Conservation (phyloP, 2,113 vertebrate species). For the Odocoileus hemionus region DNA sequence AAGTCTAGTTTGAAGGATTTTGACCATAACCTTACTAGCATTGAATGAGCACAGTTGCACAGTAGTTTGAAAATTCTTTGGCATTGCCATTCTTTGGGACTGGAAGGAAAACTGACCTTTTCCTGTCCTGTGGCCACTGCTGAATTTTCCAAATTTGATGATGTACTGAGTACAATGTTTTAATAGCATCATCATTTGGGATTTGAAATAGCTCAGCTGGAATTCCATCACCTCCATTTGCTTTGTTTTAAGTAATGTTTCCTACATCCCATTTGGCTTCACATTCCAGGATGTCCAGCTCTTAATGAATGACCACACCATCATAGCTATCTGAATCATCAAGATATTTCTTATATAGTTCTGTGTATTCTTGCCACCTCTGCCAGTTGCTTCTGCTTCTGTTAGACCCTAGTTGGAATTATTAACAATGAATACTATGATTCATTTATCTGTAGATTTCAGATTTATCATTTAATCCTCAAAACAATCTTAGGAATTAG, state of each 20-base stretch:
- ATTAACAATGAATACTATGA: background rate
- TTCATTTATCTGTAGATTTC: background rate
- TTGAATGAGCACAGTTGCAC: background rate
- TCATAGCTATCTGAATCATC: background rate
- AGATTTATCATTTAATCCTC: background rate
- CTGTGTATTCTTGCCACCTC: background rate
- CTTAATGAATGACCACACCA: background rate
- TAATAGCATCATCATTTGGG: background rate
- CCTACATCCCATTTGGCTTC: background rate
- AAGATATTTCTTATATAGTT: background rate
- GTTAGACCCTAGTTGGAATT: background rate
- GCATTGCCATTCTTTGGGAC: background rate
- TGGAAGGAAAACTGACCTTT: background rate
- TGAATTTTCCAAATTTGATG: background rate
- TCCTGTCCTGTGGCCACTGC: background rate
- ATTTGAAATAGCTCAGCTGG: background rate
- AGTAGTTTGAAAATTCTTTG: background rate
- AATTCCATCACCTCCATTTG: background rate
- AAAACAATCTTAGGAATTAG: background rate
- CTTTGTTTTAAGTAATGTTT: background rate
- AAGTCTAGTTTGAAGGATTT: background rate
- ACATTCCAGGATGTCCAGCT: background rate
- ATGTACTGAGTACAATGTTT: background rate
- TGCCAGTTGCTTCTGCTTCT: background rate
- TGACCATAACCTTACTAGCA: background rate